A percentile compares a stretch with the other conserved stretches of the same genome.
These are phyloP conservation scores for Patella caerulea DNA, from an alignment of 2,888 invertebrate species.

Conservation along the genomic window DNA sequence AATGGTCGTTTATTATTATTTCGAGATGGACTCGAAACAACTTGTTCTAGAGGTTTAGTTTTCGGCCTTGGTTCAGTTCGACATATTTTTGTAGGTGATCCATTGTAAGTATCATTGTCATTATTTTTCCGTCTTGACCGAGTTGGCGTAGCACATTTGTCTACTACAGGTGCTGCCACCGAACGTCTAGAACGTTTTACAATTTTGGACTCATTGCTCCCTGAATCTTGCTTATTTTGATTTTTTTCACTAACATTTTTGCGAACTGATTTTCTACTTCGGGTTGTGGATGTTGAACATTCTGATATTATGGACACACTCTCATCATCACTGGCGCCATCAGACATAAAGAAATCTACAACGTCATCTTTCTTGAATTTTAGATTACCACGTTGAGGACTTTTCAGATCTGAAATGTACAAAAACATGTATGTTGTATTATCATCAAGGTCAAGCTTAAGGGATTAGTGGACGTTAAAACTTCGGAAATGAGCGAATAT, in stretches of 20 bases:
- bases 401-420: conserved; percentile 25
- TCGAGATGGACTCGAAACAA: neutral
- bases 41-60: conserved; percentile 2
- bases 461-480: no score
- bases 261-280: conserved; percentile 8
- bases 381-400: conserved; percentile 24
- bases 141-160: neutral
- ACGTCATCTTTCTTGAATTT: conserved; percentile 47
- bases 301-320: conserved; percentile 37
- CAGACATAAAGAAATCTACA: conserved; percentile 43
- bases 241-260: conserved; percentile 3
- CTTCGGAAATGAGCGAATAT: no score
- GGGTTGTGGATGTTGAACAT: conserved; percentile 22
- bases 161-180: neutral
- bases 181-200: neutral
- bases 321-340: conserved; percentile 36
- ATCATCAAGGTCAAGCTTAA: no score
- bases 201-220: neutral
- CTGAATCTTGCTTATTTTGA: neutral
- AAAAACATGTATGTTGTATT: neutral
- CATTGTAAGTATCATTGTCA: neutral
- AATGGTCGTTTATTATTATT: neutral
- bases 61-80: neutral
- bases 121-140: neutral
- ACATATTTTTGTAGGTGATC: neutral